Evolutionary conservation across 2,113 vertebrate species (phyloP), one percentile per base, ranked within the genome.

Genomic region (Zosterops pallidus): DNA sequence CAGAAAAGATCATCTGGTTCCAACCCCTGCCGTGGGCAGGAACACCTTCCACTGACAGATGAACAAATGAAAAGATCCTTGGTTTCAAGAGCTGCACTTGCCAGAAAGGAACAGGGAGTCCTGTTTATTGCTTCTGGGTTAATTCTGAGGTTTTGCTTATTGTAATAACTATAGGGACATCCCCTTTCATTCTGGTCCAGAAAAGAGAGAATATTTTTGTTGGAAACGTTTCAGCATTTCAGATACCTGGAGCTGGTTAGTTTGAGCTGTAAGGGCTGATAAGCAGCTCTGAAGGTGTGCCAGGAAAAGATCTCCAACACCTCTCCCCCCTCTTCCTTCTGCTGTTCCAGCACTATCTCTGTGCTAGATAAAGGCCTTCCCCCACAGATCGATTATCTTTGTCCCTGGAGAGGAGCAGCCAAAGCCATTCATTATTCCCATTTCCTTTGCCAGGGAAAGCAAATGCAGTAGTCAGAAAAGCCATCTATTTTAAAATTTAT

Each of bases 351-450:
- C 74, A 65, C 56, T 82, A 46, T 89, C 84, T 93, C 67, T 90
- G 29, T 69, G 78, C 82, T 80, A 64, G 86, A 94, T 85, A 86
- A 95, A 92, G 89, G 57, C 78, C 79, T 80, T 77, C 64, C 77
- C 72, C 86, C 72, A 76, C 76, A 76, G 86, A 94, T 92, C 2
- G 19, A 94, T 96, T 82, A 44, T 94, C 83, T 94, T 76, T 55
- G 42, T 92, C 86, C 63, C 59, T 91, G 84, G 75, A 87, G 92
- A 92, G 93, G 64, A 92, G 82, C 57, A 84, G 75, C 57, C 50
- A 90, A 74, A 75, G n/a, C 65, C 69, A 92, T 96, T 95, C 80
- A 90, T 96, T 96, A 94, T 94, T 96, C 91, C 69, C 24, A 28
- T 91, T 93, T 85, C 76, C 64, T 92, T 88, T 94, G 76, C 94